Evolutionary conservation across 2,888 invertebrate genomes (phyloP).

Genomic region (Drosophila ochracea): DNA sequence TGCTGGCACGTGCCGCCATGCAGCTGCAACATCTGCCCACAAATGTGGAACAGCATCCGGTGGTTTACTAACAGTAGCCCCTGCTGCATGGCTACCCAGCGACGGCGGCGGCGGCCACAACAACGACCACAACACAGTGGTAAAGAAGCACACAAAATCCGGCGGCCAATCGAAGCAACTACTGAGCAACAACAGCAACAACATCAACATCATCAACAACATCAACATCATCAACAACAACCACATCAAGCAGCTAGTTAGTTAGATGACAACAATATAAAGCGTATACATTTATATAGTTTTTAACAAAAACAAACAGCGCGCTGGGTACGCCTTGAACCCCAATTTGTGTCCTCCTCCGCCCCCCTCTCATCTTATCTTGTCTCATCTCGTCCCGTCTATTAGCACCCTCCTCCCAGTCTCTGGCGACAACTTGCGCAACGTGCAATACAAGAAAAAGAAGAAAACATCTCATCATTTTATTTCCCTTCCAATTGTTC

Average conservation of each 20-base stretch:
- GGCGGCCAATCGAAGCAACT: slow-evolving; percentile 16
- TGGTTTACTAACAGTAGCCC: slow-evolving; percentile 84
- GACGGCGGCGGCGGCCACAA: slow-evolving; percentile 43
- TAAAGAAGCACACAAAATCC: slow-evolving; percentile 33
- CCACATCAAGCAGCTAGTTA: slow-evolving; percentile 68
- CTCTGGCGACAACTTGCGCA: slow-evolving; percentile 38
- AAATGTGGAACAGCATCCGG: slow-evolving; percentile 85
- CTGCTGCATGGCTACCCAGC: slow-evolving; percentile 71
- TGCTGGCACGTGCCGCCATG: slow-evolving; percentile 84
- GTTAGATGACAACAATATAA: slow-evolving; percentile 24
- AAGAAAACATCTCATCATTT: slow-evolving; percentile 68
- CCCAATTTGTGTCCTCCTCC: slow-evolving; percentile 9
- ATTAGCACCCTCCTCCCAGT: background rate
- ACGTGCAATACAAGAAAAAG: slow-evolving; percentile 67
- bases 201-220: too few relatives aligned
- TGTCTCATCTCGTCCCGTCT: background rate
- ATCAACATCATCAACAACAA: slow-evolving; percentile 7
- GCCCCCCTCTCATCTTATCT: too few relatives aligned
- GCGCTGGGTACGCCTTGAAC: slow-evolving; percentile 66
- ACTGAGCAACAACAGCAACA: slow-evolving; percentile 17
- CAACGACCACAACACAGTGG: slow-evolving; percentile 58
- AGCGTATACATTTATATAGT: slow-evolving; percentile 19
- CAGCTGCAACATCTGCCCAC: slow-evolving; percentile 84
- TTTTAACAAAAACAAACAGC: slow-evolving; percentile 25
- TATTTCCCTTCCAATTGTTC: slow-evolving; percentile 48